Base-by-base conservation (phyloP, 2,888 invertebrate species). In the Lampropteryx suffumata region DNA sequence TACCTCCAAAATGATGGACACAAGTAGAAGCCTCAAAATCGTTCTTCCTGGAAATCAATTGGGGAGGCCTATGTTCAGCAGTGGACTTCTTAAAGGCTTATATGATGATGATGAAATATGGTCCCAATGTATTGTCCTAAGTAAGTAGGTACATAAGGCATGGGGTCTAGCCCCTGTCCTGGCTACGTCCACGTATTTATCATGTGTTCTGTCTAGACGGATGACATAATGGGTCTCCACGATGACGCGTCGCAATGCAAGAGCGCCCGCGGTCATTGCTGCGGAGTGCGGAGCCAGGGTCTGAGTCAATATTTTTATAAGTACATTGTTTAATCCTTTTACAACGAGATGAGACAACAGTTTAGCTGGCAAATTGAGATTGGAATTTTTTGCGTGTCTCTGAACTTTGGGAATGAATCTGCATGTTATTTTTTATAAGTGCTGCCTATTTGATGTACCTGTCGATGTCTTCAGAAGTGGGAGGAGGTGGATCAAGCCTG, bases 181-280 rank as follows among this genome's bases (percentile, higher is more conserved):
- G 42, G 12, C 42, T 42, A 27, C 47, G 27, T 21, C 44, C 48
- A 11, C 40, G 45, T 50, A 12, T 27, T 53, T 52, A 46, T 50
- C 50, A 45, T 52, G 54, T 54, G 47, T 51, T 29, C 50, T 47
- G 65, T 65, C 65, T 64, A 65, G 65, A 65, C 65, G 48, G 62
- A 64, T 65, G 64, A 64, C 64, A 64, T 65, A 64, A 65, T 56
- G 59, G 57, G 53, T 45, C 43, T 46, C 51, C 55, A 50, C 53
- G 55, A 52, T 57, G 57, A 58, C 59, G 59, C 53, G 47, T 41
- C 35, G 34, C 24, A 29, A 29, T 30, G 47, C 41, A 48, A 28
- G 44, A 28, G 26, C 50, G 37, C 49, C 8, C 11, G 39, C 39
- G 44, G 44, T 44, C 35, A 40, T 36, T 39, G 50, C 40, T 40